phyloP scores from a whole-genome alignment of 2,888 invertebrate genomes.

The Lepas anatifera region DNA sequence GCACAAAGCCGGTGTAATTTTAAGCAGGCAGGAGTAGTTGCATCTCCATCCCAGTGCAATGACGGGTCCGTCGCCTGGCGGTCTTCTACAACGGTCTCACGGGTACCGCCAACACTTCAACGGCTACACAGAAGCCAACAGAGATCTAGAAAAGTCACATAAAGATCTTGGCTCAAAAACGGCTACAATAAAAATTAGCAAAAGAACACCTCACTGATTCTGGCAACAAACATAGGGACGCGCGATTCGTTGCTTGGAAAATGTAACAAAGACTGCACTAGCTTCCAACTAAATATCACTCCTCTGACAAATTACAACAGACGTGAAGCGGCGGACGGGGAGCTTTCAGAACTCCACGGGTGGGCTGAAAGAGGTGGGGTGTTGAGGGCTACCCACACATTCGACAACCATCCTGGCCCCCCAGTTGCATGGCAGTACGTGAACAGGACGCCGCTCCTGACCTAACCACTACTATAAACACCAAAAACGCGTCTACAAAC shows the following conservation, averaged over 20 bases:
- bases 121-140: too few species aligned
- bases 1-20: too few species aligned
- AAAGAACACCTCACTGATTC: not conserved
- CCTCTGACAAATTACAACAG: not conserved
- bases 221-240: not conserved
- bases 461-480: not conserved
- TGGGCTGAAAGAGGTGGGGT: not conserved
- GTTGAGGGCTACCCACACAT: not conserved
- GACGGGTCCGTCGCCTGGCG: too few species aligned
- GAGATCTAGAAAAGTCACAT: not conserved
- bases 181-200: not conserved
- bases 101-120: too few species aligned
- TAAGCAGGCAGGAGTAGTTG: too few species aligned
- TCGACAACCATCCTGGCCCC: not conserved
- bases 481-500: too few species aligned
- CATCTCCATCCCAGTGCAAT: too few species aligned
- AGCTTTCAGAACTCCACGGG: too few species aligned
- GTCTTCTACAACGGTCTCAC: too few species aligned
- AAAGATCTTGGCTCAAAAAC: not conserved
- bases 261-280: not conserved
- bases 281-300: constrained; percentile 8
- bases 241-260: not conserved
- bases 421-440: not conserved
- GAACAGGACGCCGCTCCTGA: not conserved
- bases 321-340: too few species aligned